These are phyloP conservation scores for Polypedilum pembai DNA, from an alignment of 1,140 invertebrate genomes.

Conservation along the genomic window DNA sequence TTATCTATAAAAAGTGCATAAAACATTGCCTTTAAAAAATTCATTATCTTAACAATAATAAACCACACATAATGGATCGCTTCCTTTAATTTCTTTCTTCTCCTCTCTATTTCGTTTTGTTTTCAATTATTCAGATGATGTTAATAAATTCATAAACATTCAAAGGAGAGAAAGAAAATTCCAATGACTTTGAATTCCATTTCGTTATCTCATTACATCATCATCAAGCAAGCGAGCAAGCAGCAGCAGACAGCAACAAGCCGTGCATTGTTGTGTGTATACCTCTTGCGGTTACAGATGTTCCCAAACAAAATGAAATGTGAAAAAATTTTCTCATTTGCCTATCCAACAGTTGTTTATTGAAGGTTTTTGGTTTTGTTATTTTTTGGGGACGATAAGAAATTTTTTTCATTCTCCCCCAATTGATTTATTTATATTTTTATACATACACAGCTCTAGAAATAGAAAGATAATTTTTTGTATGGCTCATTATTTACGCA, in stretches of 20 bases:
- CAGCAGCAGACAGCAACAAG: too few species aligned
- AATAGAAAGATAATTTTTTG: too few species aligned
- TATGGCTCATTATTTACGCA: too few species aligned
- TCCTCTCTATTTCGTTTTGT: background rate
- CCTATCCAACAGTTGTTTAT: background rate
- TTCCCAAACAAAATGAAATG: background rate
- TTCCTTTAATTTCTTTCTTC: background rate
- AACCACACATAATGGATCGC: background rate
- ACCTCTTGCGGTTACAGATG: background rate
- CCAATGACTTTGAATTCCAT: constrained; percentile 3
- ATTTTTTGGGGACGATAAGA: too few species aligned
- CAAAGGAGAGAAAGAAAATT: background rate
- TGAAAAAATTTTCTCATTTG: background rate
- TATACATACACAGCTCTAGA: too few species aligned
- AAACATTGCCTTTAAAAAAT: background rate
- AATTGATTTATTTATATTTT: too few species aligned
- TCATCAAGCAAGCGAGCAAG: background rate
- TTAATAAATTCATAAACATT: constrained; percentile 20
- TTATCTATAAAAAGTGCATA: background rate
- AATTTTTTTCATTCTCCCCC: too few species aligned
- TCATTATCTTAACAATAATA: background rate
- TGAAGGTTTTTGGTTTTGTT: too few species aligned
- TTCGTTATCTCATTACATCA: constrained; percentile 8
- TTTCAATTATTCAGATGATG: constrained; percentile 6
- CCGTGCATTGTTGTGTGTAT: background rate